Evolutionary conservation across 2,888 invertebrate genomes (phyloP).

Genomic region (Leptinotarsa tumamoca): DNA sequence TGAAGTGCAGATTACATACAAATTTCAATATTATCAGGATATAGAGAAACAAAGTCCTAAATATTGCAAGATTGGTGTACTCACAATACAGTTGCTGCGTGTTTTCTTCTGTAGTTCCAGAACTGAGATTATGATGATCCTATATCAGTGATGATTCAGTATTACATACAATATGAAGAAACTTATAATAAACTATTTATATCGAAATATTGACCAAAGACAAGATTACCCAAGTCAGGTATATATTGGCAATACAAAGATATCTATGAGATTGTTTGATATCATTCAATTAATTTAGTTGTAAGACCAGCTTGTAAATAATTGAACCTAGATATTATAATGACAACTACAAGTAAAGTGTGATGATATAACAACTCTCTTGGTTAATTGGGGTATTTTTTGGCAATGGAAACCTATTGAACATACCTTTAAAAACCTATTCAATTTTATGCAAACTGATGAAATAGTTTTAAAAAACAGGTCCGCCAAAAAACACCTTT

Average conservation of each 20-base stretch:
- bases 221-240: constrained; percentile 37
- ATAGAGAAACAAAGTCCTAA: too few relatives aligned
- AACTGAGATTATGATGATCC: neutral
- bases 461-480: too few relatives aligned
- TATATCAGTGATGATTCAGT: constrained; percentile 35
- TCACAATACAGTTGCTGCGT: neutral
- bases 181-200: constrained; percentile 27
- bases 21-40: too few relatives aligned
- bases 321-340: constrained; percentile 6
- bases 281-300: neutral
- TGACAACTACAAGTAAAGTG: neutral
- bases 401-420: too few relatives aligned
- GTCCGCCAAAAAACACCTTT: too few relatives aligned
- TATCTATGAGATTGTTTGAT: constrained; percentile 8
- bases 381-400: too few relatives aligned
- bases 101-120: neutral
- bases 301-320: constrained; percentile 15
- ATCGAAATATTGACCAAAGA: constrained; percentile 40
- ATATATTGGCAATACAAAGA: constrained; percentile 21
- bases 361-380: neutral
- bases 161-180: constrained; percentile 26
- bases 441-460: too few relatives aligned
- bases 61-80: neutral
- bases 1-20: too few relatives aligned
- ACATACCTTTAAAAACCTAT: too few relatives aligned